A percentile compares a stretch with the other conserved stretches of the same genome.
Evolutionary conservation across 30 jellyfish, hydroid and myxozoan species (phyloP).

Genomic region (Chrysaora quinquecirrha): DNA sequence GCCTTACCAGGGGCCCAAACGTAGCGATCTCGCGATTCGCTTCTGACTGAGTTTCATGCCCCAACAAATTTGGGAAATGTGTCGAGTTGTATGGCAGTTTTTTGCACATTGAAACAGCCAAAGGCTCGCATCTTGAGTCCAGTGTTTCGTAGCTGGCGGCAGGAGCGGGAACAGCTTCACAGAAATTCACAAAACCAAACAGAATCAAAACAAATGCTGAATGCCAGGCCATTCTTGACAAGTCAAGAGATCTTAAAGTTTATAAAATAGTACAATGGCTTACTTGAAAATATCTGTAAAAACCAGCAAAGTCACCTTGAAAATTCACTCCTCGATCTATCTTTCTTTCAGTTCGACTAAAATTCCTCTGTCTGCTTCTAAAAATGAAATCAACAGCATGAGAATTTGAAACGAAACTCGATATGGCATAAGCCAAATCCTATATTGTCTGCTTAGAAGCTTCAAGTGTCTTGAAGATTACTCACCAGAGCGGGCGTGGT

Average conservation of each 20-base stretch:
- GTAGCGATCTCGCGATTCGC: constrained; percentile 69
- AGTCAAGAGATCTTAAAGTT: too few relatives aligned
- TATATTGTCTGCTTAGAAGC: neutral
- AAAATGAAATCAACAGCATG: neutral
- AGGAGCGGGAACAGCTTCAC: neutral
- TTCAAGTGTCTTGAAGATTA: neutral
- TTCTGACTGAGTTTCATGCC: constrained; percentile 74
- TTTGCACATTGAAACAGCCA: constrained; percentile 73
- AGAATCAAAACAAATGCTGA: neutral
- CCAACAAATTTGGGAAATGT: constrained; percentile 77
- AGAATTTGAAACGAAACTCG: neutral
- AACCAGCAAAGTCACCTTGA: neutral
- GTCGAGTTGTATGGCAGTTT: constrained; percentile 85
- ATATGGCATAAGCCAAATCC: neutral
- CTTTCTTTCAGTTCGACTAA: neutral
- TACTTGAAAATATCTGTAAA: neutral
- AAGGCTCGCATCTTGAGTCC: constrained; percentile 80
- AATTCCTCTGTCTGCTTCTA: neutral
- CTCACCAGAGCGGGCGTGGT: neutral
- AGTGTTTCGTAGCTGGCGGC: constrained; percentile 20
- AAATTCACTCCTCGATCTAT: neutral
- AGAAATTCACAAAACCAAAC: neutral
- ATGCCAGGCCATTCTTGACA: neutral
- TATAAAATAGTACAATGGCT: neutral
- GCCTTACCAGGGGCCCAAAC: constrained; percentile 55